A percentile compares a stretch with the other conserved stretches of the same genome.
phyloP scores from a whole-genome alignment of 2,888 invertebrate genomes.

The Trissolcus brochymenae region DNA sequence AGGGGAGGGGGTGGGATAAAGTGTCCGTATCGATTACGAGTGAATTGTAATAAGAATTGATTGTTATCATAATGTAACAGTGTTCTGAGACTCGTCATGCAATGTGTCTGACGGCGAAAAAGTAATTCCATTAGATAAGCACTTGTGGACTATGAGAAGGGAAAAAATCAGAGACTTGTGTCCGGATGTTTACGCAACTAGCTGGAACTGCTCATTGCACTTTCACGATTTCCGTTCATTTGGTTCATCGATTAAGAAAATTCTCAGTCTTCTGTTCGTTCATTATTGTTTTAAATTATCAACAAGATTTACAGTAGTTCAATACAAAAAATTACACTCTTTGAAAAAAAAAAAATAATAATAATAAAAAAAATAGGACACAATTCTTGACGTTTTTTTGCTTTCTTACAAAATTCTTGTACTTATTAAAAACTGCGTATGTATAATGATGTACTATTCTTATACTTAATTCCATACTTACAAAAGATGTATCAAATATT shows the following conservation, averaged over 20 bases:
- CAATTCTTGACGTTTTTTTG: no score
- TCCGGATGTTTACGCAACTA: constrained; percentile 54
- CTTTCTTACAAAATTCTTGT: no score
- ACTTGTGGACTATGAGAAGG: constrained; percentile 30
- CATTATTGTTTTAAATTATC: background rate
- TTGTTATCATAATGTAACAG: constrained; percentile 7
- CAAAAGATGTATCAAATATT: no score
- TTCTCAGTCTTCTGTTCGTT: constrained; percentile 1
- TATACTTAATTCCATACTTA: no score
- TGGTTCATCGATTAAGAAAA: constrained; percentile 45
- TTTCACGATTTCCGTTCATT: constrained; percentile 51
- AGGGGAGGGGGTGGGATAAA: background rate
- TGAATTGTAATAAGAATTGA: constrained; percentile 5
- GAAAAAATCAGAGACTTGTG: constrained; percentile 49
- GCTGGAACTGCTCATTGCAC: constrained; percentile 32
- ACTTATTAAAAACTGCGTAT: no score
- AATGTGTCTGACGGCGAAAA: constrained; percentile 23
- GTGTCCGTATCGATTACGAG: background rate
- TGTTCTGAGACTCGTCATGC: constrained; percentile 26
- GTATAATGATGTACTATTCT: no score
- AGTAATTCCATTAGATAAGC: constrained; percentile 34
- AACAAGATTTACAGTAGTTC: no score
- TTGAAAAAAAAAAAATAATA: no score
- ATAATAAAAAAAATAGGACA: no score
- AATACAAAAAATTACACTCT: no score